Evolutionary conservation across 2,888 invertebrate genomes (phyloP).

Genomic region (Xestia sexstrigata): DNA sequence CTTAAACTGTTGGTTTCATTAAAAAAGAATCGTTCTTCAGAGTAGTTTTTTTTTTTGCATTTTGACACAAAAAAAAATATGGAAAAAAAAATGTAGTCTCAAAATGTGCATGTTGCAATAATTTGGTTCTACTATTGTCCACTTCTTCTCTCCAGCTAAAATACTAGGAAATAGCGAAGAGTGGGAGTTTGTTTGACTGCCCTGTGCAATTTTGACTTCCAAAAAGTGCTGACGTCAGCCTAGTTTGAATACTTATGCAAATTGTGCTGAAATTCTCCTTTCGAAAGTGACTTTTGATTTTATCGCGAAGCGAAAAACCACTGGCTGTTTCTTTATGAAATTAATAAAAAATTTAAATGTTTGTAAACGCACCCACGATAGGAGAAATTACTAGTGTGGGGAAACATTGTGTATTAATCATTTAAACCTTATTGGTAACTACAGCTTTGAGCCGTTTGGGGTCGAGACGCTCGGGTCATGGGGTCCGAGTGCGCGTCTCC

Average conservation of each 20-base stretch:
- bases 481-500: too few species aligned
- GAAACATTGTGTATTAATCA: too few species aligned
- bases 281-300: neutral
- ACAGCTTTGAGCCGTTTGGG: too few species aligned
- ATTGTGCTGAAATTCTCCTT: too few species aligned
- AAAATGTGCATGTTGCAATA: neutral
- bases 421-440: too few species aligned
- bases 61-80: neutral
- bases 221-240: neutral
- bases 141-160: neutral
- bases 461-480: too few species aligned
- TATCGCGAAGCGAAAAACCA: too few species aligned
- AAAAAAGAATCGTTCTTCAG: neutral
- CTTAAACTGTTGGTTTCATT: neutral
- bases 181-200: neutral
- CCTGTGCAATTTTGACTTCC: neutral
- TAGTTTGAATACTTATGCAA: neutral
- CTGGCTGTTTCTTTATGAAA: too few species aligned
- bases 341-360: too few species aligned
- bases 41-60: too few species aligned
- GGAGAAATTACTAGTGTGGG: too few species aligned
- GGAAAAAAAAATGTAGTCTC: neutral
- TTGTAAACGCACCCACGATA: too few species aligned
- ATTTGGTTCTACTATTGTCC: neutral
- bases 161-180: neutral